phyloP scores from a whole-genome alignment of 2,797 vertebrate genomes.

The Cynodonichthys magdalenae region DNA sequence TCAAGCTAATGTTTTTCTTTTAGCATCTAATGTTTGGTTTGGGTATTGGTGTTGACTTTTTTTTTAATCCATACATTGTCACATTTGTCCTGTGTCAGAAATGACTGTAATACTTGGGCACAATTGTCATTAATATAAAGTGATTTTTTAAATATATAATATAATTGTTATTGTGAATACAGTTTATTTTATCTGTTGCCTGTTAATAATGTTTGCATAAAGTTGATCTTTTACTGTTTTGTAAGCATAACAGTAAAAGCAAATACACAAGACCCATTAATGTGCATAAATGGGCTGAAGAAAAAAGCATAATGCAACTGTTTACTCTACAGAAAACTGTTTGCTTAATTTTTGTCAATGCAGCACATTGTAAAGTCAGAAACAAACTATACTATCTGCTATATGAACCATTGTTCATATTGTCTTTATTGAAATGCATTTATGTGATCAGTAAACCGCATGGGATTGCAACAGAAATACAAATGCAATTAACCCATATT shows the following conservation, averaged over 20 bases:
- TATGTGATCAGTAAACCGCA: slow-evolving; percentile 38
- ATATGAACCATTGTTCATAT: slow-evolving; percentile 13
- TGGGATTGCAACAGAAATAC: slow-evolving; percentile 35
- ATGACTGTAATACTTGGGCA: slow-evolving; percentile 3
- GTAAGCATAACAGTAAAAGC: slow-evolving; percentile 29
- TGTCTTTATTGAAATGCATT: slow-evolving; percentile 17
- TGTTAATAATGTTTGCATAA: slow-evolving; percentile 31
- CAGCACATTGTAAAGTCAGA: slow-evolving; percentile 40
- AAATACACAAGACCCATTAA: slow-evolving; percentile 28
- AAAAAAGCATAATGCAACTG: slow-evolving; percentile 44
- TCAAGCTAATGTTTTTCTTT: slow-evolving; percentile 59
- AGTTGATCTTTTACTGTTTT: slow-evolving; percentile 22
- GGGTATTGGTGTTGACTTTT: slow-evolving; percentile 46
- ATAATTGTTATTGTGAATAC: slow-evolving; percentile 7
- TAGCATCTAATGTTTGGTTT: slow-evolving; percentile 53
- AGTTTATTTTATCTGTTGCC: slow-evolving; percentile 12
- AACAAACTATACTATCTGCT: slow-evolving; percentile 37
- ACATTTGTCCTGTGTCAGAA: slow-evolving; percentile 9
- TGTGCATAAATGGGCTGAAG: slow-evolving; percentile 32
- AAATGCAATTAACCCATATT: slow-evolving; percentile 10
- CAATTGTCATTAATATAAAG: slow-evolving; percentile 19
- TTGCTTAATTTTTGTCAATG: slow-evolving; percentile 48
- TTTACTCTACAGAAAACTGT: slow-evolving; percentile 35
- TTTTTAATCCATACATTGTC: slow-evolving; percentile 24
- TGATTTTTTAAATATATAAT: background rate